Evolutionary conservation across 2,888 invertebrate genomes (phyloP), one percentile per base, ranked within the genome.

Genomic region (Rhamnusium bicolor): DNA sequence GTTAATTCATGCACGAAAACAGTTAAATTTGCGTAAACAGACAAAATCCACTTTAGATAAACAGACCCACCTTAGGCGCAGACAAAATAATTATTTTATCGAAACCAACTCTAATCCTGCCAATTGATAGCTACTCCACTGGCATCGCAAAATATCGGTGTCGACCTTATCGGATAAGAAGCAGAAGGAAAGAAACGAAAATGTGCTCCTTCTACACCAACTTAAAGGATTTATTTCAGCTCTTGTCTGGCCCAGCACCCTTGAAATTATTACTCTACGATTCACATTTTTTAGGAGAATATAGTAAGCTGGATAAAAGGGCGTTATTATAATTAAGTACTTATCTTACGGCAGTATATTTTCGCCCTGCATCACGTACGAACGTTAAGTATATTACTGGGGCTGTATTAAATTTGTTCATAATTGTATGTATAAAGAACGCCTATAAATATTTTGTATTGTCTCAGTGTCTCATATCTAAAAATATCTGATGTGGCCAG

Each of bases 91-190:
- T 60, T 58, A 29, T 29, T 58, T 58, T 29, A 58, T 27, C 29
- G 14, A 16, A n/a, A 29, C 58, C 16, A 58, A 27, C 58, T 61
- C 12, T 46, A 61, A 21, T 61, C 29, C 46, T 8, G 21, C 14
- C 14, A 61, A 61, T 47, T 61, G 61, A 61, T 61, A 46, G 61
- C 46, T 46, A 29, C 29, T 46, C 61, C 46, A n/a, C 21, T 47
- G 19, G 61, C 47, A 21, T n/a, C 6, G 46, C 61, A 12, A 47
- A 21, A 47, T 19, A 61, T 61, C 40, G 61, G 62, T 51, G 21
- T 19, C 47, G 63, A 49, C 27, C 29, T 65, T 49, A 53, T 53
- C 65, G 65, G 53, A 65, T 65, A 19, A 65, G 65, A 65, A 65
- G 53, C 53, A 65, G 65, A 65, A 53, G 53, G 53, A 21, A 54